Evolutionary conservation across 1,140 invertebrate genomes (phyloP).

Genomic region (Agraylea sexmaculata): DNA sequence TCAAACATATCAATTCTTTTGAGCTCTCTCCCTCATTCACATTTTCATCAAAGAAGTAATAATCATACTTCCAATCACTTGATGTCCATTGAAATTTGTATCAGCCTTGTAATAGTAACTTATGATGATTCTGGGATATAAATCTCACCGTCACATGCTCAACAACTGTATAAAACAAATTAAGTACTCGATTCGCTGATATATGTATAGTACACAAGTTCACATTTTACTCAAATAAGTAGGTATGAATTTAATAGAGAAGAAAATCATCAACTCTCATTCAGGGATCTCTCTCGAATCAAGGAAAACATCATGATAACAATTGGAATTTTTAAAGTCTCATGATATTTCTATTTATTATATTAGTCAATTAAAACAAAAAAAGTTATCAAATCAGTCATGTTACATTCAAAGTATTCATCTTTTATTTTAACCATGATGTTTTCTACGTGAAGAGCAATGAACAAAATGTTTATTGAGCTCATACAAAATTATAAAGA

Average conservation of each 20-base stretch:
- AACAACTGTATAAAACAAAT: slow-evolving; percentile 7
- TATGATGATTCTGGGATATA: not conserved
- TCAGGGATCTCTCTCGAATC: not conserved
- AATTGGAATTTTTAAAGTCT: not conserved
- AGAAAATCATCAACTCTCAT: not conserved
- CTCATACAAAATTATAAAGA: slow-evolving; percentile 4
- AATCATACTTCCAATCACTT: slow-evolving; percentile 1
- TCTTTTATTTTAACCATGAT: slow-evolving; percentile 5
- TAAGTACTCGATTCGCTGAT: not conserved
- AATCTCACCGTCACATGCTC: slow-evolving; percentile 2
- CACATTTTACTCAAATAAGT: slow-evolving; percentile 15
- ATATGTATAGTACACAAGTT: slow-evolving; percentile 7
- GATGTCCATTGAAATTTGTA: too few relatives aligned
- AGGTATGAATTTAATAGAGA: slow-evolving; percentile 17
- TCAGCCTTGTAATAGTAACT: too few relatives aligned
- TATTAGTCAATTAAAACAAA: not conserved
- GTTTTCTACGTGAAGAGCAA: slow-evolving; percentile 1
- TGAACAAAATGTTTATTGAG: not conserved
- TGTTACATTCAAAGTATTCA: slow-evolving; percentile 2
- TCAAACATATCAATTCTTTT: not conserved
- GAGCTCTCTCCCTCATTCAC: not conserved
- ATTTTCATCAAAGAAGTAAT: not conserved
- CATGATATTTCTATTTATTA: not conserved
- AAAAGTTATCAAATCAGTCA: slow-evolving; percentile 3
- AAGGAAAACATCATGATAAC: not conserved